Evolutionary conservation across 2,797 vertebrate genomes (phyloP).

Genomic region (Podarcis siculus): DNA sequence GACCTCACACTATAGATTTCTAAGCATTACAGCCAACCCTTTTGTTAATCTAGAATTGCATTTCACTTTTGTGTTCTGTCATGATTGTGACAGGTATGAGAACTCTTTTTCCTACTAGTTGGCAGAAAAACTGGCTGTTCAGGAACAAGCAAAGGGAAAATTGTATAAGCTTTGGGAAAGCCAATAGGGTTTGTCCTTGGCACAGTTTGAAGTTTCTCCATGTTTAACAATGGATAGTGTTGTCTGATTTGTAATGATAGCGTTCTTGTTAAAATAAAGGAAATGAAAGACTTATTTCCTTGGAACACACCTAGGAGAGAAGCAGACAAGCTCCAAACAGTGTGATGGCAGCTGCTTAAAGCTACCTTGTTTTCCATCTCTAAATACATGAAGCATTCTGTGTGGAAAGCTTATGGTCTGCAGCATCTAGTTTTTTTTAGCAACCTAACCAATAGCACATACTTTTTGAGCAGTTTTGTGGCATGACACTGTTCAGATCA

Average conservation of each 20-base stretch:
- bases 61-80: background rate
- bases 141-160: background rate
- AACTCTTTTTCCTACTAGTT: background rate
- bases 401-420: background rate
- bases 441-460: background rate
- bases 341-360: background rate
- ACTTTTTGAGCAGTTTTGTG: background rate
- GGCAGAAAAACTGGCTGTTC: background rate
- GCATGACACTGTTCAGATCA: background rate
- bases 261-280: constrained; percentile 19
- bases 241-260: constrained; percentile 2
- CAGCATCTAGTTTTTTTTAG: background rate
- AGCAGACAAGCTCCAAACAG: background rate
- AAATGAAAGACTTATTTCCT: background rate
- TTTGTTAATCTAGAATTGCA: background rate
- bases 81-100: background rate
- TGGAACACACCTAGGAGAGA: background rate
- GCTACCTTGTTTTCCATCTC: background rate
- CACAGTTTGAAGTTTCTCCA: background rate
- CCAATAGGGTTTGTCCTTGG: background rate
- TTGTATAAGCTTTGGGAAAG: background rate
- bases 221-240: background rate
- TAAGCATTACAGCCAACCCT: background rate
- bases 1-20: no score
- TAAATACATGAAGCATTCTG: background rate